Percentiles rank a stretch among this genome's conserved stretches.
Evolutionary conservation across 2,113 vertebrate genomes (phyloP).

Genomic region (Pollimyrus isidori): DNA sequence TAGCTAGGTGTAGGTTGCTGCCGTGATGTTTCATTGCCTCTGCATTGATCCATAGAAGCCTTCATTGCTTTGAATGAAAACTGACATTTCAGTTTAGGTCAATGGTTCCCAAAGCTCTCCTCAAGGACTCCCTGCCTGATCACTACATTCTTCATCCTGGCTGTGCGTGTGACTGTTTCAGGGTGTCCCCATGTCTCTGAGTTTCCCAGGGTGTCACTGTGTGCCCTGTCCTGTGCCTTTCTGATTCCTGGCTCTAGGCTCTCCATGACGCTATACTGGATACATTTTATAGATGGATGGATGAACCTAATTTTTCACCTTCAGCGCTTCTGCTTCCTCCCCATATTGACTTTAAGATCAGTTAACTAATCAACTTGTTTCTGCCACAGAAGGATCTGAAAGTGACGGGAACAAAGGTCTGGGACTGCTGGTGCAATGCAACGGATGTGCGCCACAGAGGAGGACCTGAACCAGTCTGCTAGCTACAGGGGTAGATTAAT

Average conservation of each 20-base stretch:
- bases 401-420: neutral
- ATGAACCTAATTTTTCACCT: neutral
- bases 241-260: neutral
- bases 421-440: neutral
- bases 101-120: neutral
- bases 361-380: neutral
- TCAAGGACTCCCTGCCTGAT: neutral
- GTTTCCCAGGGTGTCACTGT: neutral
- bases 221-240: neutral
- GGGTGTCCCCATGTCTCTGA: neutral
- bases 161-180: neutral
- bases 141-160: neutral
- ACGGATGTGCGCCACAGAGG: neutral
- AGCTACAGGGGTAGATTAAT: neutral
- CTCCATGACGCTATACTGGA: neutral
- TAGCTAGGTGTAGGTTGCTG: constrained; percentile 39
- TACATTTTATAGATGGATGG: neutral
- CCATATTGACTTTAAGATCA: neutral
- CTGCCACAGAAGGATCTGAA: neutral
- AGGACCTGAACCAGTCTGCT: neutral
- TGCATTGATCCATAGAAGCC: neutral
- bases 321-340: neutral
- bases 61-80: neutral
- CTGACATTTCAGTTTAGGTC: constrained; percentile 1
- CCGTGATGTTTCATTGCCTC: constrained; percentile 13